Base-by-base conservation (phyloP, 2,113 vertebrate genomes). In the Lamprotornis superbus region DNA sequence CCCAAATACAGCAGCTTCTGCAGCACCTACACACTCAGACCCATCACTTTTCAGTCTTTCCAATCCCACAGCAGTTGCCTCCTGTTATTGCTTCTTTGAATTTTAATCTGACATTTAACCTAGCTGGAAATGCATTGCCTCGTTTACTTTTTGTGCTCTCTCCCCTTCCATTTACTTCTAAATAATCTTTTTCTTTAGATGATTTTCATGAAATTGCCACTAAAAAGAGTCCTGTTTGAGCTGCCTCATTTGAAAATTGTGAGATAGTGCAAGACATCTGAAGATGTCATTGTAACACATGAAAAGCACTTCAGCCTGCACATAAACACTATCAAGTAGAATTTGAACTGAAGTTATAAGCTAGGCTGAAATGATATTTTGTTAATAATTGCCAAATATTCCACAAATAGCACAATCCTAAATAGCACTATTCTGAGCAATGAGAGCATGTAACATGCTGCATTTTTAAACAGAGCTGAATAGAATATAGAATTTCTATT, bases 371-470 rank as follows among this genome's bases (percentile, higher is more conserved):
- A 95, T 88, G 86, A 97, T 96, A 94, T 91, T 95, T 96, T 95
- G 91, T 90, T 97, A 95, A 95, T 95, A 94, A 95, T 96, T 97
- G 92, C 95, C 96, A 95, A 90, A 95, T 94, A 93, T 65, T 97
- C 85, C 83, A 82, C 90, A 94, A 95, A 96, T 95, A 93, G 91
- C 85, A 90, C 93, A 93, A 78, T 91, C 89, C 69, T 86, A 90
- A 95, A 95, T 90, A 86, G 85, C 73, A 30, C 71, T 90, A 78
- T 95, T 95, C 76, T 93, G 88, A 97, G 90, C 64, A 74, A 75
- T 69, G 70, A 78, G 64, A 92, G 70, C 76, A 55, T n/a, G 7
- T 67, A 91, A 67, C 78, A 79, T 15, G 37, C 83, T 96, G 90
- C 92, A 89, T 95, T 92, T 91, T 94, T 95, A 96, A 96, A 93